Evolutionary conservation across 2,888 invertebrate genomes (phyloP).

Genomic region (Mechanitis messenoides): DNA sequence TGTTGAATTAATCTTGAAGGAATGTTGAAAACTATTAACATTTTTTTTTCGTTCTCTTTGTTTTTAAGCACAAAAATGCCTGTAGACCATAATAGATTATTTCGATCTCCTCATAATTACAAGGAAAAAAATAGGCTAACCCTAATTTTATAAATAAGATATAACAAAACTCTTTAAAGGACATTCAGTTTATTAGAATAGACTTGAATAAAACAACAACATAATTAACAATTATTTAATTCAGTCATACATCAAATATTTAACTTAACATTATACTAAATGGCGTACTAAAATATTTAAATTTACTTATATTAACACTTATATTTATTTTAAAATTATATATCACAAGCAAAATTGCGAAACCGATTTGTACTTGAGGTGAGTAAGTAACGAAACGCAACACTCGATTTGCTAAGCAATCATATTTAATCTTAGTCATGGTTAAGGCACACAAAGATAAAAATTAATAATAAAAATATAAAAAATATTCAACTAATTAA

Average conservation of each 20-base stretch:
- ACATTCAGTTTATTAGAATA: too few species aligned
- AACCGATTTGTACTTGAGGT: slow-evolving; percentile 64
- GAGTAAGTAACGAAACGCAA: slow-evolving; percentile 37
- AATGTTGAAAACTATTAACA: too few species aligned
- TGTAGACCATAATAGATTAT: too few species aligned
- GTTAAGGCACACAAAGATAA: slow-evolving; percentile 19
- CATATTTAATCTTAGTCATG: slow-evolving; percentile 9
- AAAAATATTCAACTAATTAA: slow-evolving; percentile 12
- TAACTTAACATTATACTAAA: slow-evolving; percentile 16
- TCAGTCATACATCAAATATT: slow-evolving; percentile 38
- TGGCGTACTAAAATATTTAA: slow-evolving; percentile 22
- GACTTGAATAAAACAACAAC: slow-evolving; percentile 4
- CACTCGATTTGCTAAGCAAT: slow-evolving; percentile 26
- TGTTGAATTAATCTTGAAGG: too few species aligned
- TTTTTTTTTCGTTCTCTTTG: too few species aligned
- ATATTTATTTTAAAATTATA: slow-evolving; percentile 35
- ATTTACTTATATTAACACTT: slow-evolving; percentile 14
- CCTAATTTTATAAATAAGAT: too few species aligned
- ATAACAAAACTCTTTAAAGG: too few species aligned
- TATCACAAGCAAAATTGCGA: slow-evolving; percentile 48
- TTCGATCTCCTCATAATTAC: too few species aligned
- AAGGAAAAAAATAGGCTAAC: too few species aligned
- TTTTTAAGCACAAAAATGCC: too few species aligned
- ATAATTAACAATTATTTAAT: slow-evolving; percentile 40
- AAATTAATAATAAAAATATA: slow-evolving; percentile 11